phyloP scores from a whole-genome alignment of 2,113 vertebrate genomes.

The Hippocampus abdominalis region DNA sequence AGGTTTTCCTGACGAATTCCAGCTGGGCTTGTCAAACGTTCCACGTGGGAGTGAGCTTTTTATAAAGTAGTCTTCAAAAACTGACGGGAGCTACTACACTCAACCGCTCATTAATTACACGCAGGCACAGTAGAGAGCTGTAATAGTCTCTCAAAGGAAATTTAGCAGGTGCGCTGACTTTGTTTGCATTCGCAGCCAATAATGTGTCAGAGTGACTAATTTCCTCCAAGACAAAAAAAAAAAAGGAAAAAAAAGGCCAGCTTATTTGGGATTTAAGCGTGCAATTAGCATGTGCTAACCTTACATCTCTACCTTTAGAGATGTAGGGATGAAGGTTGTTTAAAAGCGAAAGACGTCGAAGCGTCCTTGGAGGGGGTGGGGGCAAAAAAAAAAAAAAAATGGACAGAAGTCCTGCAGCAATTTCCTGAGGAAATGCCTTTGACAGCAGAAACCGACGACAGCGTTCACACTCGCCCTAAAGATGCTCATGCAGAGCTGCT shows the following conservation, averaged over 20 bases:
- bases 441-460: constrained; percentile 18
- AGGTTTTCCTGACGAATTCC: constrained; percentile 12
- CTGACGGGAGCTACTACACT: not conserved
- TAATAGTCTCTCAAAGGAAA: not conserved
- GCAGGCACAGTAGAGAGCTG: not conserved
- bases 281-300: too few species aligned
- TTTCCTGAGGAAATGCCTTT: constrained; percentile 58
- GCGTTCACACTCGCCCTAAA: constrained; percentile 6
- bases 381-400: not conserved
- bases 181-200: constrained; percentile 9
- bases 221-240: constrained; percentile 4
- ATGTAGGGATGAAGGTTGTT: not conserved
- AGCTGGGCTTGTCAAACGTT: not conserved
- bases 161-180: constrained; percentile 12
- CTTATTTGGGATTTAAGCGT: not conserved
- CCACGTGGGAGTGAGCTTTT: not conserved
- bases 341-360: not conserved
- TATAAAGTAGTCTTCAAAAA: not conserved
- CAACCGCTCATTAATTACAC: not conserved
- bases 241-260: not conserved
- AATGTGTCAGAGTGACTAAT: constrained; percentile 7
- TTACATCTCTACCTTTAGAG: not conserved
- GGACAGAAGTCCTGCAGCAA: constrained; percentile 2
- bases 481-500: not conserved
- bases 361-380: not conserved